Base-by-base conservation (phyloP, 2,113 vertebrate species). In the Setophaga petechia region DNA sequence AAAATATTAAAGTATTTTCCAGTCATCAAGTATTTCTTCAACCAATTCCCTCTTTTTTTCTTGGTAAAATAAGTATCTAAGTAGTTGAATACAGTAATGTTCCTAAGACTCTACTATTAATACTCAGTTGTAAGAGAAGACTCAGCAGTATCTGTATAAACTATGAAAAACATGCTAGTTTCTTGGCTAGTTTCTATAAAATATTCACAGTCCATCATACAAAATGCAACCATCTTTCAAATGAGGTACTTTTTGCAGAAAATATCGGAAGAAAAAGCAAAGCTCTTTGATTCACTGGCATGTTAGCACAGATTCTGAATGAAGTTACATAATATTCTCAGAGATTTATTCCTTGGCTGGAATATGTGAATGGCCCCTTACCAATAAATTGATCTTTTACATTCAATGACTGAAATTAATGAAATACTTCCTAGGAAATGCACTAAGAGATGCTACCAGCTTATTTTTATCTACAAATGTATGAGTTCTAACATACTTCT, bases 21-120 rank as follows among this genome's bases (percentile, higher is more conserved):
- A 93, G 93, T 47, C 88, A 91, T 79, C 51, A 67, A 82, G 44
- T 91, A 89, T 86, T 89, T 96, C 44, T 84, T 96, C 71, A 91
- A 79, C 22, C 49, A 79, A 51, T 73, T 82, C 15, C 49, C 55
- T 91, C 28, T 46, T 94, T 79, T 43, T 33, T 91, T 63, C 81
- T 75, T 3, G 8, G 73, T 52, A 95, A 91, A 96, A 85, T 66
- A 43, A 92, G 58, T 39, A 94, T 66, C 55, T 62, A 69, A 68
- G 23, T 59, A 74, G 76, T 54, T 85, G 41, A 93, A 79, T 63
- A 80, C 3, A 47, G 11, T 85, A 82, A 95, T 67, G 57, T 71
- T 77, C 33, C 47, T 69, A 80, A 4, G 30, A 71, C 15, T 82
- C 87, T 65, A 49, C 80, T 35, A 66, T 88, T 76, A 97, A 71